Evolutionary conservation across 1,140 invertebrate species (phyloP).

Genomic region (Solenopsis fugax): DNA sequence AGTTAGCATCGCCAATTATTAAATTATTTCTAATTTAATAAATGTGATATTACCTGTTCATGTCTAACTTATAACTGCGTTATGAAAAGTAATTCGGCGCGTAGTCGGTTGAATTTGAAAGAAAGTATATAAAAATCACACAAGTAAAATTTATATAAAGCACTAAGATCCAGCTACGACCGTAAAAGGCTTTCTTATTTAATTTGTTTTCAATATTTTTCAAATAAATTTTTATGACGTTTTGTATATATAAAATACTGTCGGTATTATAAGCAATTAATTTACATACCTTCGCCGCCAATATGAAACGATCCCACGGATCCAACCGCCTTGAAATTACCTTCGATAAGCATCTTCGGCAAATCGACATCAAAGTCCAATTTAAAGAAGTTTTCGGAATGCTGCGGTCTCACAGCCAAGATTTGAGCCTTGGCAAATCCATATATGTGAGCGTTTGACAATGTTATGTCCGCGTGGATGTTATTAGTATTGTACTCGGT

Average conservation of each 20-base stretch:
- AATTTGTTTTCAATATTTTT: not conserved
- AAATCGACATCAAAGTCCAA: slow-evolving; percentile 87
- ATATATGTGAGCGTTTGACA: slow-evolving; percentile 85
- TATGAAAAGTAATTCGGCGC: too few relatives aligned
- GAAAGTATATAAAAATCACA: too few relatives aligned
- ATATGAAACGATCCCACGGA: slow-evolving; percentile 85
- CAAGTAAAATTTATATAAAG: too few relatives aligned
- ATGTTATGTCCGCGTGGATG: slow-evolving; percentile 83
- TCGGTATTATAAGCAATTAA: not conserved
- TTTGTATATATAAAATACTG: not conserved
- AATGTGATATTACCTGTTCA: too few relatives aligned
- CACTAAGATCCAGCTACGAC: too few relatives aligned
- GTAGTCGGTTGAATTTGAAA: too few relatives aligned
- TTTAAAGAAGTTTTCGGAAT: slow-evolving; percentile 85
- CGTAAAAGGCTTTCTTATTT: too few relatives aligned
- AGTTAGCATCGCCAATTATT: too few relatives aligned
- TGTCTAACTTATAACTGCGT: too few relatives aligned
- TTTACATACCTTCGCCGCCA: slow-evolving; percentile 85
- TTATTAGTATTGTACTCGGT: slow-evolving; percentile 86
- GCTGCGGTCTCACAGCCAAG: slow-evolving; percentile 86
- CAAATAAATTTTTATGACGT: not conserved
- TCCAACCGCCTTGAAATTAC: slow-evolving; percentile 86
- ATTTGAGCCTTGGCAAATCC: slow-evolving; percentile 86
- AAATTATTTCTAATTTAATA: too few relatives aligned
- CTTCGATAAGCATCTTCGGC: slow-evolving; percentile 84